Evolutionary conservation across 1,140 invertebrate genomes (phyloP).

Genomic region (Muscidifurax raptorellus): DNA sequence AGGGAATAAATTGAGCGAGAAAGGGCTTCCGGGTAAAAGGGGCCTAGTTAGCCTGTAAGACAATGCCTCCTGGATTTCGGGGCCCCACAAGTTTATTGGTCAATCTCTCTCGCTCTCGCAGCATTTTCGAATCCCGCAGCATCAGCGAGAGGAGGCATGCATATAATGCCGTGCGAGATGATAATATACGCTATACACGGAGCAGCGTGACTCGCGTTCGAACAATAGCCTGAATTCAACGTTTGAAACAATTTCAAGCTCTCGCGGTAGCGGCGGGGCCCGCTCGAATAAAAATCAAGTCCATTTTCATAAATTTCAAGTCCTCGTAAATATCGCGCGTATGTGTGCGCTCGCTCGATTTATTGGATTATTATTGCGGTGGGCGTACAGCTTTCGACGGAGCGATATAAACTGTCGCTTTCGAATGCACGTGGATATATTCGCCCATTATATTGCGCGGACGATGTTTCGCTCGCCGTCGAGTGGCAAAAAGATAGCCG

Average conservation of each 20-base stretch:
- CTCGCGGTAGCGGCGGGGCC: slow-evolving; percentile 53
- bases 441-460: too few relatives aligned
- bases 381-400: slow-evolving; percentile 27
- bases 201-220: slow-evolving; percentile 56
- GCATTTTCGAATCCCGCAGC: background rate
- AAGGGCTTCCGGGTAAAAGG: slow-evolving; percentile 53
- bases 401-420: slow-evolving; percentile 24
- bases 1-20: slow-evolving; percentile 2
- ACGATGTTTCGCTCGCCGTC: too few relatives aligned
- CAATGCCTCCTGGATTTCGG: slow-evolving; percentile 15
- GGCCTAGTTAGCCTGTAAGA: slow-evolving; percentile 11
- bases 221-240: slow-evolving; percentile 63
- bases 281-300: slow-evolving; percentile 66
- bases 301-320: slow-evolving; percentile 71
- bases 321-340: slow-evolving; percentile 14
- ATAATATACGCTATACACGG: slow-evolving; percentile 1
- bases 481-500: background rate
- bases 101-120: slow-evolving; percentile 56
- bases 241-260: slow-evolving; percentile 59
- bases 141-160: background rate
- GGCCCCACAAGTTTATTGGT: slow-evolving; percentile 62
- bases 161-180: background rate
- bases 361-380: slow-evolving; percentile 54
- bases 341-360: slow-evolving; percentile 49
- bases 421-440: background rate